Evolutionary conservation across 2,113 vertebrate species (phyloP).

Genomic region (Raja brachyura): DNA sequence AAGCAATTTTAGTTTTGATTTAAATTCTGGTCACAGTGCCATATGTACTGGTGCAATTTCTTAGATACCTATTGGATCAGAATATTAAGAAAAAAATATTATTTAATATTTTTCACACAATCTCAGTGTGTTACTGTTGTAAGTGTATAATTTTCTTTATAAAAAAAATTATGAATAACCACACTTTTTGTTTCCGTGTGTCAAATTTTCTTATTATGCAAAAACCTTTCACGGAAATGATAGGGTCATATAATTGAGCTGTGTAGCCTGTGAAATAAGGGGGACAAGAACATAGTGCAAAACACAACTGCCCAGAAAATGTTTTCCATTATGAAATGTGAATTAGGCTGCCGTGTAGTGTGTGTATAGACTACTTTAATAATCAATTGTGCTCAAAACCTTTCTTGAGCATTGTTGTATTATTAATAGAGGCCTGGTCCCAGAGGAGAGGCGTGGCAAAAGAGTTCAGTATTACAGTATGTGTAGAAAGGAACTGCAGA

Average conservation of each 20-base stretch:
- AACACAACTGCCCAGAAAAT: neutral
- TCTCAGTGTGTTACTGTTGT: slow-evolving; percentile 63
- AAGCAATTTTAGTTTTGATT: slow-evolving; percentile 47
- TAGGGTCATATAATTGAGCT: neutral
- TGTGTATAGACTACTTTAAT: too few relatives aligned
- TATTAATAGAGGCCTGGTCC: too few relatives aligned
- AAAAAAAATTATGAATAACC: slow-evolving; percentile 54
- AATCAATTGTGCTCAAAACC: too few relatives aligned
- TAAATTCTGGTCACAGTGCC: slow-evolving; percentile 68
- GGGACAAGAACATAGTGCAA: neutral
- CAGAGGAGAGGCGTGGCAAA: too few relatives aligned
- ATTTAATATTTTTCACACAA: slow-evolving; percentile 73
- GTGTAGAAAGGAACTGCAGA: too few relatives aligned
- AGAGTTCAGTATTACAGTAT: too few relatives aligned
- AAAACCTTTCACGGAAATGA: neutral
- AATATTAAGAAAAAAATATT: slow-evolving; percentile 59
- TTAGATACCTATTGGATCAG: slow-evolving; percentile 59
- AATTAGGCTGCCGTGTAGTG: too few relatives aligned
- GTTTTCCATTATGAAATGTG: too few relatives aligned
- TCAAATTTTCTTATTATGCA: neutral
- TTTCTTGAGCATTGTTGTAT: too few relatives aligned
- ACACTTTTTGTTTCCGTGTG: neutral
- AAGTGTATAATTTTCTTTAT: slow-evolving; percentile 66
- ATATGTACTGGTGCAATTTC: slow-evolving; percentile 68
- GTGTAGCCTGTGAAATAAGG: neutral